phyloP scores from a whole-genome alignment of 2,113 vertebrate species.

The Dicaeum eximium region DNA sequence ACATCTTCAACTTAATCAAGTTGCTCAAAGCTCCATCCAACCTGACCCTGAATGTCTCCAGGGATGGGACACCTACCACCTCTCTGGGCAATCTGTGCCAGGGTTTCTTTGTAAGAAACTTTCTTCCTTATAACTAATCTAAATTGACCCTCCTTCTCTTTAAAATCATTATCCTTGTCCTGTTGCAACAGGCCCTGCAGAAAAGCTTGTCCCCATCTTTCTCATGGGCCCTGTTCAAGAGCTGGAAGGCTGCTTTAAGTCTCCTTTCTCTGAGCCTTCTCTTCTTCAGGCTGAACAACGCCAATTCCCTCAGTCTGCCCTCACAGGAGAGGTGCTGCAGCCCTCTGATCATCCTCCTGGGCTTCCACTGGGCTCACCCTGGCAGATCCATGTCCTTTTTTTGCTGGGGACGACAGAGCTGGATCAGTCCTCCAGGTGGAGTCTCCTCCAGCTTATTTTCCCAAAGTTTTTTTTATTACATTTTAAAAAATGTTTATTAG shows the following conservation, averaged over 20 bases:
- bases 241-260: not conserved
- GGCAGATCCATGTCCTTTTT: not conserved
- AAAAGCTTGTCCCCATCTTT: not conserved
- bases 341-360: not conserved
- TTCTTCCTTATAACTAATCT: not conserved
- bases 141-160: not conserved
- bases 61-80: no score
- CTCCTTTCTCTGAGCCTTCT: not conserved
- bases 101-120: fast-evolving
- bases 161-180: not conserved
- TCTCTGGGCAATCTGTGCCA: not conserved
- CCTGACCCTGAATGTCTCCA: not conserved
- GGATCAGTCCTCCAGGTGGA: not conserved
- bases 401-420: not conserved
- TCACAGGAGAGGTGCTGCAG: not conserved
- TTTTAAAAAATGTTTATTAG: not conserved
- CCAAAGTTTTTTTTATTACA: not conserved
- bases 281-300: not conserved
- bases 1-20: not conserved
- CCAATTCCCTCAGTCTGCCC: not conserved
- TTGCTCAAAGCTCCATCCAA: not conserved
- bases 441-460: not conserved
- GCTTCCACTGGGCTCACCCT: not conserved
- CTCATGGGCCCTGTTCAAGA: not conserved
- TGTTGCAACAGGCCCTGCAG: not conserved